Base-by-base conservation (phyloP, 1,140 invertebrate species). In the Ips nitidus region DNA sequence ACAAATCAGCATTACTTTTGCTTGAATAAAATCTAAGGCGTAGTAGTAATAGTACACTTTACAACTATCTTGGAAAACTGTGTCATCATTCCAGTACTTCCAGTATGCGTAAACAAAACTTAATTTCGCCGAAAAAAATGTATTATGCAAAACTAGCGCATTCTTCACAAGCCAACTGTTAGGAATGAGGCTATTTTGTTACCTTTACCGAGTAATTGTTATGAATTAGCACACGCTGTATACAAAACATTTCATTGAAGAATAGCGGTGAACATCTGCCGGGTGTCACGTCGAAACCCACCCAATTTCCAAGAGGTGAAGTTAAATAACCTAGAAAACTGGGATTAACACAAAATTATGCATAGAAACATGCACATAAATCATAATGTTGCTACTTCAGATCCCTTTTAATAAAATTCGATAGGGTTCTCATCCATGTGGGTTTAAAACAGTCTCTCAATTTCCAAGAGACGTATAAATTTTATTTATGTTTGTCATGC, bases 391-490 rank as follows among this genome's bases (percentile, higher is more conserved):
- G 22, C 22, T 22, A 22, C 22, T 22, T 22, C 22, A 22, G 22
- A 22, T 22, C 22, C 22, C 22, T 22, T 22, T 22, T 22, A 22
- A 22, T 22, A 22, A 22, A 22, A 22, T 22, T 22, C 22, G 22
- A 22, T 22, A 22, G 22, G 22, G 22, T 22, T 22, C 22, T 22
- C 22, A 36, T 43, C 42, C 58, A 61, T 61, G 58, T 40, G 55
- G 55, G 55, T 57, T 57, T 3, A 57, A 40, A 41, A 40, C 55
- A 38, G 39, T 40, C 41, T 8, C 41, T 57, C 39, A 40, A 57
- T 57, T 38, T 57, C 41, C 55, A 57, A 38, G 41, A 60, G 58
- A 60, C 42, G 45, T 38, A 60, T 60, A 60, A 60, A 60, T 60
- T 60, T 45, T 5, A 60, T 60, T 60, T 60, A 36, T 8, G 58